Evolutionary conservation across 2,113 vertebrate species (phyloP).

Genomic region (Salvelinus namaycush): DNA sequence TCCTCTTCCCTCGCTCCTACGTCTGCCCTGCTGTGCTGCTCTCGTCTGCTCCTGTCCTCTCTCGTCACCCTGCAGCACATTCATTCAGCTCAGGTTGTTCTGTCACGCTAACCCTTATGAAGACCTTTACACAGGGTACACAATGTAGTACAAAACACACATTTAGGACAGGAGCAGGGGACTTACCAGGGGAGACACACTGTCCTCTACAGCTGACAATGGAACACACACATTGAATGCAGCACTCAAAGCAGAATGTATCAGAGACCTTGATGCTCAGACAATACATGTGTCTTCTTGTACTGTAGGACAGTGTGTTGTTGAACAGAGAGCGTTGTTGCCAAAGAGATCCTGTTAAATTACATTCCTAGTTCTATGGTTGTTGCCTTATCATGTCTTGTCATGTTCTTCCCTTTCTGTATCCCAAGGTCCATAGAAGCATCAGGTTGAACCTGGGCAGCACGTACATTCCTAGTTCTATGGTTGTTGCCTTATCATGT

Average conservation of each 20-base stretch:
- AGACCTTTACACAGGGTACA: too few relatives aligned
- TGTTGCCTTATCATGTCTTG: neutral
- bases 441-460: neutral
- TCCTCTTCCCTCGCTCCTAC: conserved; percentile 34
- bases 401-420: neutral
- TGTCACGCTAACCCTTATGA: too few relatives aligned
- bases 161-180: too few relatives aligned
- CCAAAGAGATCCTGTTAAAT: too few relatives aligned
- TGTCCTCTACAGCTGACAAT: too few relatives aligned
- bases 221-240: conserved; percentile 12
- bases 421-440: neutral
- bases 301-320: too few relatives aligned
- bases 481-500: neutral
- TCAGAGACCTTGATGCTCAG: too few relatives aligned
- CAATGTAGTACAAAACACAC: too few relatives aligned
- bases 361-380: too few relatives aligned
- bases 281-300: too few relatives aligned
- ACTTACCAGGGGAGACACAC: too few relatives aligned
- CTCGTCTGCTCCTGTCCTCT: conserved; percentile 83
- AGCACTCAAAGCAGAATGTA: conserved; percentile 1
- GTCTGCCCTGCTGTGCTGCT: conserved; percentile 77
- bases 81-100: conserved; percentile 80
- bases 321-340: too few relatives aligned
- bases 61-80: conserved; percentile 80
- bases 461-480: neutral